Evolutionary conservation across 2,888 invertebrate species (phyloP).

Genomic region (Nemoura dubitans): DNA sequence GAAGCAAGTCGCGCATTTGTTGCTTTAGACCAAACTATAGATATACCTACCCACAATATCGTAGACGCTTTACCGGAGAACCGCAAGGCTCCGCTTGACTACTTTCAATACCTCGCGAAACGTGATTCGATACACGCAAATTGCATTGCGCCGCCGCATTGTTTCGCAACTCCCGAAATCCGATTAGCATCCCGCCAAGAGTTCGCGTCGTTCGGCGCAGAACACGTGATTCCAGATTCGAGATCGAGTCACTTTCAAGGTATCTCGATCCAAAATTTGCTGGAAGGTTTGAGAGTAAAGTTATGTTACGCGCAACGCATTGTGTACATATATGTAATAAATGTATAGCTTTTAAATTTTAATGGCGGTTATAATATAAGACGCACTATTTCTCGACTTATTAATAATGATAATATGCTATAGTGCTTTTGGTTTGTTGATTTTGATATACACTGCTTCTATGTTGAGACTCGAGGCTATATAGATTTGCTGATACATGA

Average conservation of each 20-base stretch:
- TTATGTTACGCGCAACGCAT: background rate
- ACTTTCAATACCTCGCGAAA: background rate
- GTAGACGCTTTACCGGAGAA: background rate
- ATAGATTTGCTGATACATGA: too few species aligned
- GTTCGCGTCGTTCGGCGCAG: background rate
- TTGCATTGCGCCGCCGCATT: background rate
- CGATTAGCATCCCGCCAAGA: background rate
- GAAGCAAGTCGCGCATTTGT: background rate
- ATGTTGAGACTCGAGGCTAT: too few species aligned
- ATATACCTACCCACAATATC: too few species aligned
- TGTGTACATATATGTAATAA: too few species aligned
- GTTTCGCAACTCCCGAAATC: background rate
- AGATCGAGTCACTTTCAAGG: background rate
- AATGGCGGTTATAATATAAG: too few species aligned
- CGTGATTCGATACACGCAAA: background rate
- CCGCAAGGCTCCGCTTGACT: background rate
- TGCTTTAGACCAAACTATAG: background rate
- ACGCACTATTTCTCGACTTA: too few species aligned
- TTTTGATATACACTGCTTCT: too few species aligned
- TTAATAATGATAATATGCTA: too few species aligned
- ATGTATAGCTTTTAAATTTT: too few species aligned
- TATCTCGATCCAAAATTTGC: background rate
- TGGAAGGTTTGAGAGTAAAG: background rate
- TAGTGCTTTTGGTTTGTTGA: too few species aligned
- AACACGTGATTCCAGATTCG: background rate